Conservation (phyloP, 2,113 vertebrate species). For the Corapipo altera region DNA sequence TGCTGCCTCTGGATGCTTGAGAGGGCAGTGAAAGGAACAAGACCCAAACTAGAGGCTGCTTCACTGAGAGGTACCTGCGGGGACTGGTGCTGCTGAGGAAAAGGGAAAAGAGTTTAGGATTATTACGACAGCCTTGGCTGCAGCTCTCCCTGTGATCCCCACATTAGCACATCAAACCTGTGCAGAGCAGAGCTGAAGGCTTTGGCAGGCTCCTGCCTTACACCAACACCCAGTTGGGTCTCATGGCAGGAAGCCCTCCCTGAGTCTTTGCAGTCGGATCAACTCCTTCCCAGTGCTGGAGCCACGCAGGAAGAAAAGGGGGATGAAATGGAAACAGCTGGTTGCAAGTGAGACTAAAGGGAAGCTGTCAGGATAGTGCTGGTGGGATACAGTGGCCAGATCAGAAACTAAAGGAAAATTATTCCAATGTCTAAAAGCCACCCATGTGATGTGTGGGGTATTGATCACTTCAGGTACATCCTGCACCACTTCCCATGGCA, state of each 20-base stretch:
- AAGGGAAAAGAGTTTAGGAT: neutral
- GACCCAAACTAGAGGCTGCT: neutral
- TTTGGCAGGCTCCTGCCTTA: neutral
- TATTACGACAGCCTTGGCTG: neutral
- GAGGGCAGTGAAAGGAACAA: neutral
- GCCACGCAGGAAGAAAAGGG: neutral
- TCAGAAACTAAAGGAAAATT: neutral
- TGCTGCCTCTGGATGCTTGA: neutral
- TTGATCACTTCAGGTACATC: neutral
- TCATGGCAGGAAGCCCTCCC: neutral
- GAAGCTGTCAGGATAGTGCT: neutral
- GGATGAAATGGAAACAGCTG: conserved; percentile 14
- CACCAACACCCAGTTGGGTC: fast-evolving
- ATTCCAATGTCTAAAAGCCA: neutral
- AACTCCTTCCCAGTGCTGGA: neutral
- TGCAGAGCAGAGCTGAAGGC: neutral
- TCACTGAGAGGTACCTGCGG: neutral
- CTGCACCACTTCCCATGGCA: neutral
- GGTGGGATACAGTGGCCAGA: neutral
- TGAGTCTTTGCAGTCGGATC: neutral
- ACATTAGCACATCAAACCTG: neutral
- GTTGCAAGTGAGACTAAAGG: neutral
- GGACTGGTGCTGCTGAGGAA: neutral
- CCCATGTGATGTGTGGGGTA: fast-evolving
- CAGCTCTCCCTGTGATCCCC: neutral